Base-by-base conservation (phyloP, 1,140 invertebrate species). In the Drosophila grimshawi region DNA sequence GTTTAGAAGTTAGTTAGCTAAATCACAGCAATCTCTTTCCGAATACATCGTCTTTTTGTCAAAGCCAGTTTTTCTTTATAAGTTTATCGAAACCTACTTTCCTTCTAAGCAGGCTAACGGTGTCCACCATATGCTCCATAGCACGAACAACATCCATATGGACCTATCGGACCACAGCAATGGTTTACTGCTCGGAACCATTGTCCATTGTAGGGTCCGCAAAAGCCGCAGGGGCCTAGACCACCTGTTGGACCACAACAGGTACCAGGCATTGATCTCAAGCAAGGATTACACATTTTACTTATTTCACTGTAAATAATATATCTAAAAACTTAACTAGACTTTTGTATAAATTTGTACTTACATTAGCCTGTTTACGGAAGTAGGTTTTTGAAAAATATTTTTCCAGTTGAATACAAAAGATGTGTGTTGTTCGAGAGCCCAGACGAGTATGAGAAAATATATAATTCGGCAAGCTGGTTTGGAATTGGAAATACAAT, bases 231-330 rank as follows among this genome's bases (percentile, higher is more conserved):
- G 7, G 83, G 83, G 30, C 83, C 83, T 7, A 88, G 35, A 10
- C 83, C 83, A 5, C 83, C 83, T 19, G 83, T 86, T 6, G 83
- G 83, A 43, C 83, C 83, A 57, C 83, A 86, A 56, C 83, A 86
- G 6, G 83, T 88, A 6, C 83, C 83, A 10, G 83, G 80, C 83
- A 86, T 86, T 0, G 83, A 80, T 27, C 80, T 48, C 43, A 86
- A 77, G 53, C 80, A 76, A 5, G 76, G 83, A 51, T 86, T 86
- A 68, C 83, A 86, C 83, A 86, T 86, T 62, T 52, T 51, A 45
- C 48, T 46, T 39, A 30, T 30, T 32, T 2, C 19, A 62, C 5
- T 4, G 5, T 19, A 19, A 19, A 19, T 19, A 19, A 19, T 19
- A 19, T 19, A 19, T 19, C 1, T 19, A 19, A 19, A 19, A 19